Evolutionary conservation across 2,797 vertebrate species (phyloP).

Genomic region (Gallinago solitaria): DNA sequence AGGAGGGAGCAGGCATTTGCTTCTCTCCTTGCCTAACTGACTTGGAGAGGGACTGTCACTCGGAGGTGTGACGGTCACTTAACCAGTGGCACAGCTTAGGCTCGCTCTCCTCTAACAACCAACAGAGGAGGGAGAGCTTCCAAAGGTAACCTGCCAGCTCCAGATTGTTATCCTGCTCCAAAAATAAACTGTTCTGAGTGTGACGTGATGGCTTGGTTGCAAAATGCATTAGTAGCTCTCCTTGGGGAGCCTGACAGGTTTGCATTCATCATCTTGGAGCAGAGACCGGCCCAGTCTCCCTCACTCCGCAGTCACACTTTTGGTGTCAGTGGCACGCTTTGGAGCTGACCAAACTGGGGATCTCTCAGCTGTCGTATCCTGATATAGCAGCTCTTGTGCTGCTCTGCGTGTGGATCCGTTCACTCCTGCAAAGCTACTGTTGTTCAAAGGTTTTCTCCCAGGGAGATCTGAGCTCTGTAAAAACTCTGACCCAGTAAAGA

Average conservation of each 20-base stretch:
- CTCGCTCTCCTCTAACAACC: not conserved
- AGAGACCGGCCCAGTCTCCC: fast-evolving
- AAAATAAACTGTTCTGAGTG: not conserved
- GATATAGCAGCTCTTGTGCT: not conserved
- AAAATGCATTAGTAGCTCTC: not conserved
- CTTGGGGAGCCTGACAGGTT: not conserved
- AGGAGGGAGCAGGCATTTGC: not conserved
- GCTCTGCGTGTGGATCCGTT: fast-evolving
- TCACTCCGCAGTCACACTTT: fast-evolving
- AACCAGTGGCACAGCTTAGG: not conserved
- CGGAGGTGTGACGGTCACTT: not conserved
- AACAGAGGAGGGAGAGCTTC: not conserved
- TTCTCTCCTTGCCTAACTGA: not conserved
- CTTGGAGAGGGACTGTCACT: not conserved
- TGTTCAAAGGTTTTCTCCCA: not conserved
- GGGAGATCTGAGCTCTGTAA: slow-evolving; percentile 5
- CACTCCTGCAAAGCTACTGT: fast-evolving
- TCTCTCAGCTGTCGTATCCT: not conserved
- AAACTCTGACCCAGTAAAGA: slow-evolving; percentile 9
- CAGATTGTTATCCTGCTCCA: not conserved
- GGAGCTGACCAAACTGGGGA: not conserved
- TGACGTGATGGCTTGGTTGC: not conserved
- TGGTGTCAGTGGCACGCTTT: not conserved
- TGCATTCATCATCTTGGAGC: not conserved
- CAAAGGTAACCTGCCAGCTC: not conserved